Percentiles rank a stretch among this genome's conserved stretches.
phyloP scores from a whole-genome alignment of 2,797 vertebrate genomes.

The Chiroxiphia lanceolata region DNA sequence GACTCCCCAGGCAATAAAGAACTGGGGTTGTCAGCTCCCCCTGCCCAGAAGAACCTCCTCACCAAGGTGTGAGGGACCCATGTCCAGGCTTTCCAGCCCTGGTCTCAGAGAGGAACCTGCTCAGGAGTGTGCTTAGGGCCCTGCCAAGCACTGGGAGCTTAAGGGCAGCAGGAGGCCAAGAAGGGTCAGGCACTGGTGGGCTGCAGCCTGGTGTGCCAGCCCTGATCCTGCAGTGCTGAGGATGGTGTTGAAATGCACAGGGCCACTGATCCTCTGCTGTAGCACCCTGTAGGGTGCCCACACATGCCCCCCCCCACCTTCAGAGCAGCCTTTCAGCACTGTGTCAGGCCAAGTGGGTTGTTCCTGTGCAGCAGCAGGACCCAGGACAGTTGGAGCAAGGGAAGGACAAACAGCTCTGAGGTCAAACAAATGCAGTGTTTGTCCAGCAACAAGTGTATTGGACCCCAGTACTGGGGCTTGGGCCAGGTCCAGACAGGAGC shows the following conservation, averaged over 20 bases:
- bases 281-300: background rate
- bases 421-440: background rate
- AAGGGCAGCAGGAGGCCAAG: background rate
- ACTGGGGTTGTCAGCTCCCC: rapidly evolving
- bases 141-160: rapidly evolving
- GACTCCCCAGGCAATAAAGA: background rate
- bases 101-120: background rate
- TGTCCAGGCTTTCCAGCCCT: background rate
- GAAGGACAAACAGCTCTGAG: background rate
- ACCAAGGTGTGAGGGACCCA: rapidly evolving
- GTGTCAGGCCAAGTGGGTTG: background rate
- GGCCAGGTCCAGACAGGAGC: background rate
- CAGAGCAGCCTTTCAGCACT: background rate
- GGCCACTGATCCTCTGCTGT: background rate
- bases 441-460: slow-evolving; percentile 22
- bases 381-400: rapidly evolving
- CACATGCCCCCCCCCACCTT: background rate
- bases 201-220: background rate
- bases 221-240: background rate
- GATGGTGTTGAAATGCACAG: background rate
- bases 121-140: rapidly evolving
- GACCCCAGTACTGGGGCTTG: rapidly evolving
- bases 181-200: background rate
- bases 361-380: background rate
- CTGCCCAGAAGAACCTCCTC: background rate